phyloP scores from a whole-genome alignment of 1,140 invertebrate genomes.

The Dendroctonus ponderosae region DNA sequence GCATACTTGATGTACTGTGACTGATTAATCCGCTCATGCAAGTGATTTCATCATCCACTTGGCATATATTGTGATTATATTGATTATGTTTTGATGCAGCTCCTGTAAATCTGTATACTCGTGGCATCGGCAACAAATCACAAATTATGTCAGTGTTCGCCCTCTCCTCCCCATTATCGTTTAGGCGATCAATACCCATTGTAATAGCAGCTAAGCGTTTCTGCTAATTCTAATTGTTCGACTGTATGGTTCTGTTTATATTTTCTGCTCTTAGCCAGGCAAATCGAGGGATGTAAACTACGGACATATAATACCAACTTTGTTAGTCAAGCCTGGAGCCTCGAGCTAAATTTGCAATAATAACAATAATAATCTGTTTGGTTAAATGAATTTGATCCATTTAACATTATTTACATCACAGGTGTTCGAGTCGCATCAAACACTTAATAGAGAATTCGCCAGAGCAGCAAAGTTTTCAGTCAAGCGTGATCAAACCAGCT shows the following conservation, averaged over 20 bases:
- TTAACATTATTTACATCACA: too few species aligned
- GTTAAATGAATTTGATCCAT: too few species aligned
- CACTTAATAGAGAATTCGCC: too few species aligned
- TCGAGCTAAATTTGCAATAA: too few species aligned
- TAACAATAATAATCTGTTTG: too few species aligned
- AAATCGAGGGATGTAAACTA: background rate
- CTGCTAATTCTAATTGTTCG: constrained; percentile 9
- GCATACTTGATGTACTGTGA: background rate
- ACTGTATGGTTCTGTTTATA: constrained; percentile 1
- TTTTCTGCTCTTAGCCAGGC: background rate
- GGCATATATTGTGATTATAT: constrained; percentile 12
- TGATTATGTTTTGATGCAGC: constrained; percentile 13
- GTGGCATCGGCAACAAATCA: constrained; percentile 16
- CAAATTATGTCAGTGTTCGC: constrained; percentile 18
- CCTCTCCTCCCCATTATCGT: constrained; percentile 10
- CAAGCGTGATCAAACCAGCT: constrained; percentile 11
- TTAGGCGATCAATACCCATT: constrained; percentile 13
- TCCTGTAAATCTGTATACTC: constrained; percentile 8
- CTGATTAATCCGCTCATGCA: constrained; percentile 9
- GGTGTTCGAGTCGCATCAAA: too few species aligned
- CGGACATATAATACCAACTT: too few species aligned
- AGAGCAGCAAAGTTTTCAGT: background rate
- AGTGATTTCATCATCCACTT: constrained; percentile 8
- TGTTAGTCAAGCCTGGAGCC: too few species aligned
- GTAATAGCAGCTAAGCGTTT: constrained; percentile 13